These are phyloP conservation scores for Pristionchus pacificus DNA, from an alignment of 1,140 invertebrate genomes.

Conservation along the genomic window DNA sequence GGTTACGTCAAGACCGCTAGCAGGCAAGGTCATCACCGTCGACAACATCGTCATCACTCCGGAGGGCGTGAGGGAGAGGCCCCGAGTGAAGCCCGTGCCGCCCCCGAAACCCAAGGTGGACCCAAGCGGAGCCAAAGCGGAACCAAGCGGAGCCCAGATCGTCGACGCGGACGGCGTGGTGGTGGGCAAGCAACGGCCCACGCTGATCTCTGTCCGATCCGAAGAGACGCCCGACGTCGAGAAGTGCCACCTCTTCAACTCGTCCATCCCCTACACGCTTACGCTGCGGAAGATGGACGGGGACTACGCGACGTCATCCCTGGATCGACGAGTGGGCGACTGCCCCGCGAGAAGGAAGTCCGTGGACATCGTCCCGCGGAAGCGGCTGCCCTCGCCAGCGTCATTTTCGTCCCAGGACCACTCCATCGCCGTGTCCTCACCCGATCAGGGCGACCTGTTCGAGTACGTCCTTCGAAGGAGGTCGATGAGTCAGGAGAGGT, in stretches of 20 bases:
- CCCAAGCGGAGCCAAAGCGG: slow-evolving; percentile 2
- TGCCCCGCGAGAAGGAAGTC: slow-evolving; percentile 40
- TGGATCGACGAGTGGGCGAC: background rate
- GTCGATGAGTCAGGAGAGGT: slow-evolving; percentile 57
- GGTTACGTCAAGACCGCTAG: slow-evolving; percentile 29
- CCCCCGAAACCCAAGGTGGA: slow-evolving; percentile 35
- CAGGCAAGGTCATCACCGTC: slow-evolving; percentile 30
- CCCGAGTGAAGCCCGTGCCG: slow-evolving; percentile 11
- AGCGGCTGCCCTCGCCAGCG: slow-evolving; percentile 59
- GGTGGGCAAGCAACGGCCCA: slow-evolving; percentile 11
- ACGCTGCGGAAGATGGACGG: slow-evolving; percentile 54
- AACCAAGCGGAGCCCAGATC: slow-evolving; percentile 4
- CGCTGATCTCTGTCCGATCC: slow-evolving; percentile 36
- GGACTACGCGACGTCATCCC: background rate
- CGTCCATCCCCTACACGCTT: slow-evolving; percentile 60
- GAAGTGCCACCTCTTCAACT: slow-evolving; percentile 53
- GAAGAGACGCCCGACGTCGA: slow-evolving; percentile 39
- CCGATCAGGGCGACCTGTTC: slow-evolving; percentile 52
- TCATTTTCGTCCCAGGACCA: slow-evolving; percentile 62
- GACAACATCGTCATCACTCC: slow-evolving; percentile 35
- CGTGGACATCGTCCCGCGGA: slow-evolving; percentile 58
- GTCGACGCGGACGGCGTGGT: slow-evolving; percentile 11
- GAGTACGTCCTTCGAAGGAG: slow-evolving; percentile 42
- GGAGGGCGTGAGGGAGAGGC: slow-evolving; percentile 36
- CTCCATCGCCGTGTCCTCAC: slow-evolving; percentile 58